Evolutionary conservation across 2,888 invertebrate genomes (phyloP).

Genomic region (Hirtodrosophila alboralis): DNA sequence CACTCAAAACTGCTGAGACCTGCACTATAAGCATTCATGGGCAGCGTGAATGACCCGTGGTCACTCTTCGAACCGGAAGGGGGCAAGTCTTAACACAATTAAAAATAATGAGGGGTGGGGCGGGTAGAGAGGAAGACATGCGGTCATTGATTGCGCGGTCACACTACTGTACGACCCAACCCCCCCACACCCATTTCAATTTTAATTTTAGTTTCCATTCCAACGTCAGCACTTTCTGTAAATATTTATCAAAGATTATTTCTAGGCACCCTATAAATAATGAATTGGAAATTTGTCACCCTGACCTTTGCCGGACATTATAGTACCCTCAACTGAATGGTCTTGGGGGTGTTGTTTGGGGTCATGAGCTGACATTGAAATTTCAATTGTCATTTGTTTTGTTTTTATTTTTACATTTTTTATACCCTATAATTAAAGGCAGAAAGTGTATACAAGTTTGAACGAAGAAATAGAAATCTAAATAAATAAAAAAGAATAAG

Average conservation of each 20-base stretch:
- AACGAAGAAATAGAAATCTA: no score
- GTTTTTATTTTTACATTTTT: background rate
- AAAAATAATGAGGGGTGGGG: no score
- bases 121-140: background rate
- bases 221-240: slow-evolving; percentile 36
- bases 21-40: slow-evolving; percentile 27
- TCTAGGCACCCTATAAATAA: slow-evolving; percentile 12
- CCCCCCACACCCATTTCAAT: slow-evolving; percentile 1
- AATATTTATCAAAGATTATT: slow-evolving; percentile 27
- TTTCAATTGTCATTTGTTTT: slow-evolving; percentile 13
- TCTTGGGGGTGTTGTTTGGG: background rate
- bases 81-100: background rate
- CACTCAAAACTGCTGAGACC: slow-evolving; percentile 52
- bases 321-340: background rate
- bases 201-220: background rate
- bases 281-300: slow-evolving; percentile 36
- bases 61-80: slow-evolving; percentile 17
- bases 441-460: no score
- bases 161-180: background rate
- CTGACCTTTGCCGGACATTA: slow-evolving; percentile 33
- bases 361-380: slow-evolving; percentile 36
- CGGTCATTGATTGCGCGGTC: slow-evolving; percentile 44
- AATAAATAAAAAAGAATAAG: no score
- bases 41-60: slow-evolving; percentile 45
- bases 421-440: no score